phyloP scores from a whole-genome alignment of 2,797 vertebrate genomes.

The Cryptoblepharus egeriae region DNA sequence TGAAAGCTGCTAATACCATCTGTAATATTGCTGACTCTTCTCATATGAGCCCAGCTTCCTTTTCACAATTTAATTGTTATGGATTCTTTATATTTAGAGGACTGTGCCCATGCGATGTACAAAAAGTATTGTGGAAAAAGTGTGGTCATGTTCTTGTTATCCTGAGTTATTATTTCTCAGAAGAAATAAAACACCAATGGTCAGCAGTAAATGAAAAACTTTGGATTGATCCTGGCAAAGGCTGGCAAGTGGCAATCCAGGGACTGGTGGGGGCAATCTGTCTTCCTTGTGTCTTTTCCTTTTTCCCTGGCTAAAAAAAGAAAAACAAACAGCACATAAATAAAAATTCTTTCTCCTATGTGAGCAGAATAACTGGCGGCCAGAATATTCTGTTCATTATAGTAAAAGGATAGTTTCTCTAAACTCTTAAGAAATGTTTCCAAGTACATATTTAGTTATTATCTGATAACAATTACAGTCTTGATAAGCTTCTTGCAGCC shows the following conservation, averaged over 20 bases:
- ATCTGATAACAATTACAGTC: not conserved
- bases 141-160: not conserved
- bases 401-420: not conserved
- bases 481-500: not conserved
- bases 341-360: not conserved
- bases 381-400: not conserved
- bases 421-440: not conserved
- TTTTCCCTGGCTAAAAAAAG: not conserved
- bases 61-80: not conserved
- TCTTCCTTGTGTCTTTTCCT: too few species aligned
- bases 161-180: not conserved
- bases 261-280: too few species aligned
- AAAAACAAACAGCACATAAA: not conserved
- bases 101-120: not conserved
- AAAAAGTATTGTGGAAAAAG: not conserved
- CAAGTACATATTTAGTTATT: not conserved
- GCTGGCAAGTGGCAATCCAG: too few species aligned
- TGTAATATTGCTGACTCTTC: constrained; percentile 18
- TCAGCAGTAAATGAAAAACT: not conserved
- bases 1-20: constrained; percentile 36
- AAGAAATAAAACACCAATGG: not conserved
- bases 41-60: not conserved
- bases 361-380: not conserved
- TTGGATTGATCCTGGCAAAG: not conserved
- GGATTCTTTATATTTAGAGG: not conserved